Percentiles rank a stretch among this genome's conserved stretches.
phyloP scores from a whole-genome alignment of 2,888 invertebrate genomes.

The Hirtodrosophila trivittata region DNA sequence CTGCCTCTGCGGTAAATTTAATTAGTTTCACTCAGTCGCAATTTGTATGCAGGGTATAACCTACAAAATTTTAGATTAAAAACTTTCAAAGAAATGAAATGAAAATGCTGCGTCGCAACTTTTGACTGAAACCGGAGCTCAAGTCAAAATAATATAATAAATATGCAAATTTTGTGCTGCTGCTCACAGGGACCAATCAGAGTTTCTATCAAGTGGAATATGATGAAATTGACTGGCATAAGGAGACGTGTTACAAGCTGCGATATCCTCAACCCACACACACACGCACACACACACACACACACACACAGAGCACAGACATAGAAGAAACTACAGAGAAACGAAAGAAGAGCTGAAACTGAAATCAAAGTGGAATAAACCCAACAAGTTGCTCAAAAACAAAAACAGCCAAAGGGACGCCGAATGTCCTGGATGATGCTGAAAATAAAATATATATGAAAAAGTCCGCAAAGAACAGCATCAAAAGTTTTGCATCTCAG shows the following conservation, averaged over 20 bases:
- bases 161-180: constrained; percentile 73
- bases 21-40: constrained; percentile 67
- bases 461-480: constrained; percentile 57
- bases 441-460: constrained; percentile 46
- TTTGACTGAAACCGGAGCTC: constrained; percentile 13
- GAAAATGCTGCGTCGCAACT: constrained; percentile 7
- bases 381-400: constrained; percentile 27
- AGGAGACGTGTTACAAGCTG: constrained; percentile 30
- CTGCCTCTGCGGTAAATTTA: constrained; percentile 49
- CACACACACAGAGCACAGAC: background rate
- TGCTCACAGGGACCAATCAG: constrained; percentile 78
- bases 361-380: constrained; percentile 62
- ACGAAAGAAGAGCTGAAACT: constrained; percentile 33
- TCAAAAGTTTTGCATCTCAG: constrained; percentile 60
- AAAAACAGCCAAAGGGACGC: constrained; percentile 46
- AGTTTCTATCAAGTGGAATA: constrained; percentile 82
- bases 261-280: constrained; percentile 43
- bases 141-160: constrained; percentile 73
- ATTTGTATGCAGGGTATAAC: constrained; percentile 48
- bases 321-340: background rate
- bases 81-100: constrained; percentile 46
- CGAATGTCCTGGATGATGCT: constrained; percentile 41
- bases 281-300: background rate
- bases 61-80: constrained; percentile 40
- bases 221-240: constrained; percentile 78